Conservation (phyloP, 1,140 invertebrate species). For the Phymorhynchus buccinoides region DNA sequence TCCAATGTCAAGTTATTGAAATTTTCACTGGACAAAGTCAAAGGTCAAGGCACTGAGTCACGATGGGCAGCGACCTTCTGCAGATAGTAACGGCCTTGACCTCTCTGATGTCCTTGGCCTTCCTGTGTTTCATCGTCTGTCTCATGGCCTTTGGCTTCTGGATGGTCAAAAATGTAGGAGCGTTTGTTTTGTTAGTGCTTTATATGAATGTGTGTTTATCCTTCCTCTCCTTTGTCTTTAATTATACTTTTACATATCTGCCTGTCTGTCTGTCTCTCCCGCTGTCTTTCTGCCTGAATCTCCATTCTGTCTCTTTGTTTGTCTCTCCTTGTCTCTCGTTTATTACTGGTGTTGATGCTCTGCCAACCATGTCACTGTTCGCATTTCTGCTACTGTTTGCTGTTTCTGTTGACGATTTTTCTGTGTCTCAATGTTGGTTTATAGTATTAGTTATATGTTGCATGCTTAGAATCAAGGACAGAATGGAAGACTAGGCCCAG, state of each 20-base stretch:
- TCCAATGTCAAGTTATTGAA: background rate
- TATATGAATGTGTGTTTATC: background rate
- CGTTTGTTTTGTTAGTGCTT: too few relatives aligned
- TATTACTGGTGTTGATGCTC: background rate
- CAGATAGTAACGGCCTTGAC: conserved; percentile 60
- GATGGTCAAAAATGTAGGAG: conserved; percentile 67
- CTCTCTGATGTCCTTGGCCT: conserved; percentile 58
- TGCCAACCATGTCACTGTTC: too few relatives aligned
- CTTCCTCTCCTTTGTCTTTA: background rate
- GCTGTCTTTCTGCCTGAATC: background rate
- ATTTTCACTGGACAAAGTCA: background rate
- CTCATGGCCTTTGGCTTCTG: conserved; percentile 64
- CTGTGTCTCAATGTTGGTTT: too few relatives aligned
- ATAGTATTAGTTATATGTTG: too few relatives aligned
- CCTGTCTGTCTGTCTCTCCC: background rate
- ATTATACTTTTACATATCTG: too few relatives aligned
- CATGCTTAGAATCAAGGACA: too few relatives aligned
- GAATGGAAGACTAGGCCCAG: too few relatives aligned
- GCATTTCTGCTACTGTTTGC: too few relatives aligned
- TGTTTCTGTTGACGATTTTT: too few relatives aligned
- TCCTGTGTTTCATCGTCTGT: conserved; percentile 64
- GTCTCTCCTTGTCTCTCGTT: background rate
- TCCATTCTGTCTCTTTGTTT: background rate
- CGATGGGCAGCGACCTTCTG: conserved; percentile 56
- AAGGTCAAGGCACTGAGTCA: background rate